These are phyloP conservation scores for Diachasmimorpha longicaudata DNA, from an alignment of 1,140 invertebrate species.

Conservation along the genomic window DNA sequence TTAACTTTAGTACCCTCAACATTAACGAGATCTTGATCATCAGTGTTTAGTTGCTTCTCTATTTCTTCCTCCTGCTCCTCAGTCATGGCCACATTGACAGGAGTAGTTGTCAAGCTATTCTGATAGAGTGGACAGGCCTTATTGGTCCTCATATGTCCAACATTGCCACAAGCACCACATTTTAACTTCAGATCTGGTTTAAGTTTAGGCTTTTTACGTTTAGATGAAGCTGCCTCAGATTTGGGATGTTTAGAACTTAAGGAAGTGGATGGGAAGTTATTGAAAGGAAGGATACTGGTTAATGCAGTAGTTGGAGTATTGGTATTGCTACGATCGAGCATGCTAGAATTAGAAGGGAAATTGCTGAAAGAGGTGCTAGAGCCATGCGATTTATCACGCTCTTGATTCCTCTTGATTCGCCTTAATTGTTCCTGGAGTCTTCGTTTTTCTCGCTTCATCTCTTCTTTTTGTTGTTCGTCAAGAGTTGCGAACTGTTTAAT, in stretches of 20 bases:
- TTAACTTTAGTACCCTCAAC: too few relatives aligned
- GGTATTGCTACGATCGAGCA: constrained; percentile 48
- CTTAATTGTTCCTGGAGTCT: constrained; percentile 93
- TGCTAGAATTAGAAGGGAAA: constrained; percentile 23
- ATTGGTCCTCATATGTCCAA: constrained; percentile 88
- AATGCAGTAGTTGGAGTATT: constrained; percentile 41
- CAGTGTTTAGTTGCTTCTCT: constrained; percentile 43
- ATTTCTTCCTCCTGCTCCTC: constrained; percentile 68
- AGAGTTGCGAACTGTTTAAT: constrained; percentile 91
- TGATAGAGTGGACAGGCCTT: constrained; percentile 95
- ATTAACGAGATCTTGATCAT: too few relatives aligned
- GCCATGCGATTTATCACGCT: constrained; percentile 72
- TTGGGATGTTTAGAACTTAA: constrained; percentile 50
- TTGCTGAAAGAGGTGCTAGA: constrained; percentile 49
- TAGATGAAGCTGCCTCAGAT: constrained; percentile 68
- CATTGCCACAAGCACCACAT: constrained; percentile 96
- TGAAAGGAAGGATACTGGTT: constrained; percentile 44
- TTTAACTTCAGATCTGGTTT: constrained; percentile 91
- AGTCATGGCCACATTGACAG: constrained; percentile 77
- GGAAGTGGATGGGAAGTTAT: constrained; percentile 47
- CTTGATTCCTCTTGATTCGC: constrained; percentile 91
- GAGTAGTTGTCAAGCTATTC: constrained; percentile 49
- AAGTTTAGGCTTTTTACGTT: constrained; percentile 81
- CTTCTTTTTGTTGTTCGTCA: constrained; percentile 91
- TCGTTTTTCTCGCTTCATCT: constrained; percentile 95